Evolutionary conservation across 2,797 vertebrate genomes (phyloP), one percentile per base, ranked within the genome.

Genomic region (Hydrolagus colliei): DNA sequence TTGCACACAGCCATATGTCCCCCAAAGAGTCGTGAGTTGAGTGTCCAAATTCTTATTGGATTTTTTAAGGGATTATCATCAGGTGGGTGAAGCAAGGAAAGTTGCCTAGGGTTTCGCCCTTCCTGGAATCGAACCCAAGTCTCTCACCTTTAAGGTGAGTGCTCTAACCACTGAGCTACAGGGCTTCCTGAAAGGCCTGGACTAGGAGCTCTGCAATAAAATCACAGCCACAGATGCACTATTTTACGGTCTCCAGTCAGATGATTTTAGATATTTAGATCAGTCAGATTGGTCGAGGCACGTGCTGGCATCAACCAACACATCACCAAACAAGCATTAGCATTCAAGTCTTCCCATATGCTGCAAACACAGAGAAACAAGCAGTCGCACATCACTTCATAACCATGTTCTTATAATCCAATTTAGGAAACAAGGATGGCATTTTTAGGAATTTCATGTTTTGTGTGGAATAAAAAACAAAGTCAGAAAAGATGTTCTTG

Each of bases 361-460:
- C 65, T 71, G 27, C 65, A 84, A 84, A 20, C 79, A 84, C 14
- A 67, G 14, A 35, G 27, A 84, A 84, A 18, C 65, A 84, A 22
- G 9, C 79, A 68, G 63, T 18, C 27, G 68, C n/a, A 59, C 32
- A 41, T 2, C 10, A 32, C 63, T 32, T 11, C 20, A 20, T 4
- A 10, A 13, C 27, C 35, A 41, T 84, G 67, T 84, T 18, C 20
- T n/a, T 59, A 65, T 65, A 80, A 80, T 80, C 77, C 61, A 82
- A 84, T 41, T 84, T 35, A 68, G 20, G 41, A 35, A 84, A 84
- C 63, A 82, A 82, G 41, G 41, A 65, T 7, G 12, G 16, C 32
- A 68, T 84, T 67, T 27, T 82, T 62, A 35, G 65, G 79, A 82
- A 82, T 65, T 67, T 84, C 20, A 84, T 71, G 32, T 84, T 84